Base-by-base conservation (phyloP, 2,797 vertebrate species). In the Toxotes lorentzi region DNA sequence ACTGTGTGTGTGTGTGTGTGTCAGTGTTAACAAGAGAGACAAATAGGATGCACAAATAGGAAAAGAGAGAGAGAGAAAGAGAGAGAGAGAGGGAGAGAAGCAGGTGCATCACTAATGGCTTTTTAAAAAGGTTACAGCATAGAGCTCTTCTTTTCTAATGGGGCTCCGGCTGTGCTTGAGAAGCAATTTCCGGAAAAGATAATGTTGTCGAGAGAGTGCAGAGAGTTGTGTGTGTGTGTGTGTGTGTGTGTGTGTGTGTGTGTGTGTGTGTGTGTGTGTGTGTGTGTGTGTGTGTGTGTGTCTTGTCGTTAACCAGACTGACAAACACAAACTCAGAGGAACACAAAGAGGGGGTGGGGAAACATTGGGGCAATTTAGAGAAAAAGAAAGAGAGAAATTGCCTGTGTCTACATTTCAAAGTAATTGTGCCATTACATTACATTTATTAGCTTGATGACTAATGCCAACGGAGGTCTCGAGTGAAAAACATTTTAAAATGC, bases 101-200 rank as follows among this genome's bases (percentile, higher is more conserved):
- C 91, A 93, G 93, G 91, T 93, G 93, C 90, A 93, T 93, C 92
- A 89, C 94, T 95, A 95, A 95, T 95, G 93, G 93, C 91, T 94
- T 94, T 94, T 95, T 94, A 94, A 95, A 95, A 95, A 95, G 93
- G 94, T 95, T 95, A 95, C 91, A 92, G 91, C 88, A 77, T 89
- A 89, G 90, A 88, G 90, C 89, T 93, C 90, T 89, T 94, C 89
- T 92, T 94, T 94, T 93, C 93, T 94, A 94, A 94, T 94, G 92
- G 92, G 91, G 91, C 92, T 93, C 94, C 82, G 92, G 91, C 93
- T 94, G 93, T 91, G 93, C 90, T 92, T 91, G 90, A 94, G 92
- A 93, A 90, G 94, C 93, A 94, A 94, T 94, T 94, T 95, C 94
- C 92, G 91, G 92, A 91, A 92, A 91, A 93, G 92, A 94, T 93